Percentiles rank a stretch among this genome's conserved stretches.
Evolutionary conservation across 2,888 invertebrate genomes (phyloP).

Genomic region (Uloborus plumipes): DNA sequence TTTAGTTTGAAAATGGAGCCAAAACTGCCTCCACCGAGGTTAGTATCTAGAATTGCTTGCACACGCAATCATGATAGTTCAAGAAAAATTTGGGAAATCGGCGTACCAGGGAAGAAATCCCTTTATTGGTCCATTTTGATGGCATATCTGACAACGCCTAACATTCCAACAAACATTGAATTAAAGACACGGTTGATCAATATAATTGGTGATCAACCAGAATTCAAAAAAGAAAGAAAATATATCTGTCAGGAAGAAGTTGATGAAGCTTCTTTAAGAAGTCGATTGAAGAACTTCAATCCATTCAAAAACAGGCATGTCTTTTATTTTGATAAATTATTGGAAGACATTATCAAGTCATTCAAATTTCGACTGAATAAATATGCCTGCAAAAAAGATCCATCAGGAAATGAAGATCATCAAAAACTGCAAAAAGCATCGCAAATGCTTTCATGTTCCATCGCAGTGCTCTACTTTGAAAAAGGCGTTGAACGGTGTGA

Average conservation of each 20-base stretch:
- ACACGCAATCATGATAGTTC: not conserved
- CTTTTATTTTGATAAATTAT: not conserved
- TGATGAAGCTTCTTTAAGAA: not conserved
- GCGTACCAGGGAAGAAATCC: not conserved
- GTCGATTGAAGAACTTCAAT: not conserved
- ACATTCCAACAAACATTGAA: not conserved
- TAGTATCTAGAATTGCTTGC: not conserved
- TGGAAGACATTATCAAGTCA: not conserved
- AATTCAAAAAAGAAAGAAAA: not conserved
- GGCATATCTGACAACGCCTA: not conserved
- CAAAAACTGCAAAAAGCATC: not conserved
- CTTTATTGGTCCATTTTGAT: not conserved
- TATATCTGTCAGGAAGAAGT: not conserved
- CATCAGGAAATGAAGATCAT: not conserved
- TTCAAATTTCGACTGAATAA: not conserved
- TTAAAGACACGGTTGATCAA: not conserved
- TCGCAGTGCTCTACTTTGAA: not conserved
- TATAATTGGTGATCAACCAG: not conserved
- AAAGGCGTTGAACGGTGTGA: not conserved
- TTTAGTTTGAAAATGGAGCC: too few species aligned
- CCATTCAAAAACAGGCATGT: slow-evolving; percentile 4
- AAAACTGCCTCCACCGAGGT: not conserved
- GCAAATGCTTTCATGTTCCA: not conserved
- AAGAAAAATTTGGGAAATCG: not conserved
- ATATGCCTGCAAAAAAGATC: not conserved